Evolutionary conservation across 2,888 invertebrate genomes (phyloP).

Genomic region (Catocala sponsa): DNA sequence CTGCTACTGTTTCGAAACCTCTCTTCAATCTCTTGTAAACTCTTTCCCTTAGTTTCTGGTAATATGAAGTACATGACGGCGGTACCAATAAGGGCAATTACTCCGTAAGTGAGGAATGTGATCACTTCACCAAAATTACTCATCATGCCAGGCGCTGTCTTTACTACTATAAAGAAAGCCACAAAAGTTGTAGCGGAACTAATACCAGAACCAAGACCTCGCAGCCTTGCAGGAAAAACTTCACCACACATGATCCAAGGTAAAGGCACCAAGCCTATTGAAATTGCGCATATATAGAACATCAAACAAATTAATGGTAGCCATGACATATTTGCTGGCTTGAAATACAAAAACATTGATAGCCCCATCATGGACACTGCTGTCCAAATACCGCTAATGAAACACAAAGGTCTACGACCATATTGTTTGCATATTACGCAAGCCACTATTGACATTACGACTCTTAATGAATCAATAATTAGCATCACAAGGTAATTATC

Average conservation of each 20-base stretch:
- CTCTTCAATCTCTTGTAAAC: slow-evolving; percentile 91
- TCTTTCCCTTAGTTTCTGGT: slow-evolving; percentile 91
- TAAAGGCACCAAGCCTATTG: slow-evolving; percentile 89
- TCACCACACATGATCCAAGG: slow-evolving; percentile 94
- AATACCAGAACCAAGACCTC: slow-evolving; percentile 91
- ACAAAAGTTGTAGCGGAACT: slow-evolving; percentile 90
- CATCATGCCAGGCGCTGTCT: slow-evolving; percentile 90
- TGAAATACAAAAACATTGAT: slow-evolving; percentile 79
- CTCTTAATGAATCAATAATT: slow-evolving; percentile 89
- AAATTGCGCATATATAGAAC: slow-evolving; percentile 88
- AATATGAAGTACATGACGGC: slow-evolving; percentile 87
- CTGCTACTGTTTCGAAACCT: slow-evolving; percentile 76
- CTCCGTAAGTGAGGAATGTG: slow-evolving; percentile 90
- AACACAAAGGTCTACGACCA: slow-evolving; percentile 89
- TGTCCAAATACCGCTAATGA: slow-evolving; percentile 90
- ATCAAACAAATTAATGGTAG: slow-evolving; percentile 85
- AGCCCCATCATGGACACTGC: slow-evolving; percentile 88
- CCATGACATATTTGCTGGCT: slow-evolving; percentile 79
- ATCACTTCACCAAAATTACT: slow-evolving; percentile 85
- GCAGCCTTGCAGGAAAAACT: slow-evolving; percentile 89
- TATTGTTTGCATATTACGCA: slow-evolving; percentile 89
- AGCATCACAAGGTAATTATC: slow-evolving; percentile 91
- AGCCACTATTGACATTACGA: slow-evolving; percentile 89
- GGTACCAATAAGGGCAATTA: slow-evolving; percentile 88
- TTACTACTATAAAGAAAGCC: slow-evolving; percentile 90